Evolutionary conservation across 2,113 vertebrate species (phyloP).

Genomic region (Pachycephala philippinensis): DNA sequence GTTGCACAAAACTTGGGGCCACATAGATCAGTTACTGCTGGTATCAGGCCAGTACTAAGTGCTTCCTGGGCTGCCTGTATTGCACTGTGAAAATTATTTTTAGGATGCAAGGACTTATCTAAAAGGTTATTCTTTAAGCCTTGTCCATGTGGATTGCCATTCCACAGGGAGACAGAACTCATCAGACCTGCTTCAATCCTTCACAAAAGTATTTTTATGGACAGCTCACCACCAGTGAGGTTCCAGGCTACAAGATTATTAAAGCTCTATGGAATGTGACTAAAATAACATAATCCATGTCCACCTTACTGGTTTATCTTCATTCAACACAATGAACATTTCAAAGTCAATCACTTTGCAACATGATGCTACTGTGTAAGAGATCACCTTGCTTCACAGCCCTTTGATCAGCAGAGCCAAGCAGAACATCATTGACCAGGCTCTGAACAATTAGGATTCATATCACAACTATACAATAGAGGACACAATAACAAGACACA

Average conservation of each 20-base stretch:
- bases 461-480: not conserved
- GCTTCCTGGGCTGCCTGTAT: not conserved
- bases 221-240: not conserved
- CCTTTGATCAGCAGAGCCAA: not conserved
- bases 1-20: not conserved
- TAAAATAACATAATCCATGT: not conserved
- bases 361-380: not conserved
- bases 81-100: not conserved
- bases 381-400: not conserved
- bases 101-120: not conserved
- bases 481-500: not conserved
- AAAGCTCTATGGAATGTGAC: not conserved
- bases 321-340: not conserved
- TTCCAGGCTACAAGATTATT: not conserved
- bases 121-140: not conserved
- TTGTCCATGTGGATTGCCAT: not conserved
- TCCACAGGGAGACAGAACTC: not conserved
- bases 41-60: not conserved
- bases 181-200: not conserved
- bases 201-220: not conserved
- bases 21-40: not conserved
- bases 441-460: not conserved
- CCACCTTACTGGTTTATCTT: not conserved
- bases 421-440: not conserved
- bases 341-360: not conserved